Percentiles rank a stretch among this genome's conserved stretches.
Evolutionary conservation across 2,888 invertebrate species (phyloP).

Genomic region (Caenorhabditis sp.): DNA sequence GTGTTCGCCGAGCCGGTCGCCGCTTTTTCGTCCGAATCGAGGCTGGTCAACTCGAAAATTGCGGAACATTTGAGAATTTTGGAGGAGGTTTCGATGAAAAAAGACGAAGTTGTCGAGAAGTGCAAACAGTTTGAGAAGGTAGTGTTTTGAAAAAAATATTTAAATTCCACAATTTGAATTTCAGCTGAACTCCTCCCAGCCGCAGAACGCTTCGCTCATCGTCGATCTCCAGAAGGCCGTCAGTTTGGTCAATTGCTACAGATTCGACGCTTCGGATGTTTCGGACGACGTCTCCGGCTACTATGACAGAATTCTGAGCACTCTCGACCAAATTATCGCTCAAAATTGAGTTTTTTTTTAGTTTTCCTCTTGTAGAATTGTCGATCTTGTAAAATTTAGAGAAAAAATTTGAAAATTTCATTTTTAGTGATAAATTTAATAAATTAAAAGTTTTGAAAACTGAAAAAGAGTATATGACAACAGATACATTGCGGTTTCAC

Average conservation of each 20-base stretch:
- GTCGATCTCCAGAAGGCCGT: background rate
- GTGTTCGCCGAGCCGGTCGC: conserved; percentile 5
- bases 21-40: background rate
- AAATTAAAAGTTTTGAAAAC: background rate
- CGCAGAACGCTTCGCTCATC: background rate
- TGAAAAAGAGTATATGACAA: too few species aligned
- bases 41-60: background rate
- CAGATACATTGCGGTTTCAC: conserved; percentile 13
- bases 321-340: background rate
- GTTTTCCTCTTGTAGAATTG: conserved; percentile 5
- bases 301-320: background rate
- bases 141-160: background rate
- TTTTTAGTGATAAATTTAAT: background rate
- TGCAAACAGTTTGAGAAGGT: conserved; percentile 6
- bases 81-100: background rate
- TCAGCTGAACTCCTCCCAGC: background rate
- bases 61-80: background rate
- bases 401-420: background rate
- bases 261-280: background rate
- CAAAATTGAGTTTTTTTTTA: background rate
- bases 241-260: background rate
- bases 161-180: background rate
- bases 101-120: background rate
- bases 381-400: background rate
- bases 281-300: background rate